These are phyloP conservation scores for Danio tinwini DNA, from an alignment of 2,797 vertebrate genomes.

Conservation along the genomic window DNA sequence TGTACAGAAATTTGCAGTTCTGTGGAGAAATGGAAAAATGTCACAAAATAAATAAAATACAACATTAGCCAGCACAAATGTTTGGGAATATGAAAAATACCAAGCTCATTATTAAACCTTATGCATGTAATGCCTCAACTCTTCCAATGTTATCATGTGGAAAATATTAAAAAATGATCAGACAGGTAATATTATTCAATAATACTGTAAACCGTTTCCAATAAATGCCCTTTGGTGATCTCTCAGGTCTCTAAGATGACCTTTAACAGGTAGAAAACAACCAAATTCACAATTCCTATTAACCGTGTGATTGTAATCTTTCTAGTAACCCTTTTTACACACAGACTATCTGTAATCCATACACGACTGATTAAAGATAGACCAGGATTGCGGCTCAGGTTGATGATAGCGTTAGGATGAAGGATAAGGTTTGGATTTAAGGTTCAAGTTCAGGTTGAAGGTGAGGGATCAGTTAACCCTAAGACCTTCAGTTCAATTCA, in stretches of 20 bases:
- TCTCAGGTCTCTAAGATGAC: not conserved
- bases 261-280: not conserved
- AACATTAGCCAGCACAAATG: not conserved
- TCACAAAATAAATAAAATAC: not conserved
- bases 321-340: slow-evolving; percentile 6
- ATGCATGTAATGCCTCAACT: not conserved
- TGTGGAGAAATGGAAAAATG: not conserved
- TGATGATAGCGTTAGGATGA: not conserved
- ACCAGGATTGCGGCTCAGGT: slow-evolving; percentile 17
- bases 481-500: not conserved
- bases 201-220: not conserved
- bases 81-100: slow-evolving; percentile 21
- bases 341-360: slow-evolving; percentile 11
- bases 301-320: slow-evolving; percentile 1
- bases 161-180: not conserved
- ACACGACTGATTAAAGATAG: slow-evolving; percentile 24
- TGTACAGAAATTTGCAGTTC: not conserved
- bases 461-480: slow-evolving; percentile 34
- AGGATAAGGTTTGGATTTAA: slow-evolving; percentile 25
- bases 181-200: not conserved
- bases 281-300: not conserved
- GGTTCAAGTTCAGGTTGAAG: slow-evolving; percentile 16
- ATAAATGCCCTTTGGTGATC: not conserved
- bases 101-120: slow-evolving; percentile 10
- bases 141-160: not conserved